These are phyloP conservation scores for Thamnophis sirtalis DNA, from an alignment of 2,113 vertebrate genomes.

Conservation along the genomic window DNA sequence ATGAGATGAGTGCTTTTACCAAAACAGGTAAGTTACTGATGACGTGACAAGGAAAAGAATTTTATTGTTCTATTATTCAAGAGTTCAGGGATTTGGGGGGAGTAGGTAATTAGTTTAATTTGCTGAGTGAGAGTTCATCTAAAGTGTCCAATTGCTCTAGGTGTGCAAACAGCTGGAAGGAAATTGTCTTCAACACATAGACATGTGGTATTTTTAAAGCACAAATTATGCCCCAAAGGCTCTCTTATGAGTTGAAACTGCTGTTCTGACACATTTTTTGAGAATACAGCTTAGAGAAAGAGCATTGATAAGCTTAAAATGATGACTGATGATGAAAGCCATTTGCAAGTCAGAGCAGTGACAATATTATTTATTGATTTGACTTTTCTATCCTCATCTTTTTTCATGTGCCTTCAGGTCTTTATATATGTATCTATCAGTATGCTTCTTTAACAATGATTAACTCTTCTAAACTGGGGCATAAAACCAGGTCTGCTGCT, in stretches of 20 bases:
- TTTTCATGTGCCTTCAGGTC: not conserved
- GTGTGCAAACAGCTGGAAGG: constrained; percentile 28
- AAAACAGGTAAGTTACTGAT: constrained; percentile 12
- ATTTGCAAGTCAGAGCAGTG: not conserved
- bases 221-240: constrained; percentile 2
- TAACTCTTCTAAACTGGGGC: not conserved
- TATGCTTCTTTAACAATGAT: not conserved
- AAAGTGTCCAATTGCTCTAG: constrained; percentile 19
- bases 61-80: constrained; percentile 30
- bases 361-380: not conserved
- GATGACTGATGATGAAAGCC: not conserved
- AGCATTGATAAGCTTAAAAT: not conserved
- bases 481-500: not conserved
- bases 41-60: constrained; percentile 7
- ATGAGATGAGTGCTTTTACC: constrained; percentile 12
- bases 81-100: constrained; percentile 17
- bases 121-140: constrained; percentile 33
- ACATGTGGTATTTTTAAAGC: constrained; percentile 17
- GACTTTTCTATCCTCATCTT: not conserved
- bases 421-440: not conserved
- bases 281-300: not conserved
- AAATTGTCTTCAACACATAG: constrained; percentile 24
- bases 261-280: constrained; percentile 15
- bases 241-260: constrained; percentile 6
- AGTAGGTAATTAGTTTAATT: constrained; percentile 41